phyloP scores from a whole-genome alignment of 2,113 vertebrate genomes.

The Caloenas nicobarica region DNA sequence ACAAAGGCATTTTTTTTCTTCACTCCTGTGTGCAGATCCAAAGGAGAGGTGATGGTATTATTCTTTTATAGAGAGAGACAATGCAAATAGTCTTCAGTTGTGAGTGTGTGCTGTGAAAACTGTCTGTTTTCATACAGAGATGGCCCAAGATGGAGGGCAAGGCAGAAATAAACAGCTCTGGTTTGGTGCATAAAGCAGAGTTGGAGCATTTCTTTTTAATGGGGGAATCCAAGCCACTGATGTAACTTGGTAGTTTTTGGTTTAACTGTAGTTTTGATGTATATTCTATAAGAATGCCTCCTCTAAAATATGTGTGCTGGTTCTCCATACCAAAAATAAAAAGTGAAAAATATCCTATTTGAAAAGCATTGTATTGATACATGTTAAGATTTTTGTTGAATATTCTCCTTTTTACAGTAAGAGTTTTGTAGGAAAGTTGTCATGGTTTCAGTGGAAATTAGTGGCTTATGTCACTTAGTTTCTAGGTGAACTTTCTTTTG shows the following conservation, averaged over 20 bases:
- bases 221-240: not conserved
- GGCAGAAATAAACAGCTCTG: not conserved
- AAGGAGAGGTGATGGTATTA: constrained; percentile 41
- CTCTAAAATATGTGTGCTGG: not conserved
- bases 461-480: not conserved
- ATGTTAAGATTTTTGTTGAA: not conserved
- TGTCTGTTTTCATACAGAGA: constrained; percentile 37
- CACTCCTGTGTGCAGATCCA: not conserved
- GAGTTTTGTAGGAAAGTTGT: not conserved
- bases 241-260: not conserved
- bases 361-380: not conserved
- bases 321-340: not conserved
- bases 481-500: not conserved
- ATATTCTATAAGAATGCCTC: not conserved
- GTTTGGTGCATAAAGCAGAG: not conserved
- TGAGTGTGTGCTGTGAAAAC: constrained; percentile 10
- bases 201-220: not conserved
- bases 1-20: constrained; percentile 37
- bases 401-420: not conserved
- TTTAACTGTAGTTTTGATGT: not conserved
- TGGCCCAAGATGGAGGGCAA: constrained; percentile 12
- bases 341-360: not conserved
- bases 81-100: constrained; percentile 45
- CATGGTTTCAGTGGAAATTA: not conserved
- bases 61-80: constrained; percentile 20